A percentile compares a stretch with the other conserved stretches of the same genome.
These are phyloP conservation scores for Tetramorium alpestre DNA, from an alignment of 1,140 invertebrate species.

Conservation along the genomic window DNA sequence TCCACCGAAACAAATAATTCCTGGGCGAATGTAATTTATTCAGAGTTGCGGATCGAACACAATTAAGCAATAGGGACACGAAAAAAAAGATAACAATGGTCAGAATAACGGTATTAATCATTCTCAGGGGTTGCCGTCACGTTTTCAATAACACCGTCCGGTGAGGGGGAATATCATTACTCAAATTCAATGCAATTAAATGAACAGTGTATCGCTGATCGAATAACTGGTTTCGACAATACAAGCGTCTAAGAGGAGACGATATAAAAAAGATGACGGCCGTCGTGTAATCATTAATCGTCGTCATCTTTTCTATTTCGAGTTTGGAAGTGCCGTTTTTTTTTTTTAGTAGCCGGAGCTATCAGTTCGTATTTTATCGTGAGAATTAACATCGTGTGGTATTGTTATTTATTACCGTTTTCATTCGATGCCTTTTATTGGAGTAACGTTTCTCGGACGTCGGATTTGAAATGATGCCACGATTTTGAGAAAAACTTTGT, in stretches of 20 bases:
- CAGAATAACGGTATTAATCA: conserved; percentile 35
- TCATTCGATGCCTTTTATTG: neutral
- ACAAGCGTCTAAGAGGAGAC: neutral
- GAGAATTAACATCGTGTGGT: conserved; percentile 6
- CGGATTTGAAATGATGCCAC: neutral
- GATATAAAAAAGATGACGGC: neutral
- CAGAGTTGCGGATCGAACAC: conserved; percentile 26
- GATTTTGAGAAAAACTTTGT: neutral
- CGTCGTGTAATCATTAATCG: conserved; percentile 32
- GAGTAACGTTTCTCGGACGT: conserved; percentile 8
- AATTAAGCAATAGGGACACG: conserved; percentile 28
- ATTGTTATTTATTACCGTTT: conserved; percentile 66
- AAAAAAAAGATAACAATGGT: conserved; percentile 30
- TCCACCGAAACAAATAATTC: conserved; percentile 46
- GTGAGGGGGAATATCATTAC: conserved; percentile 18
- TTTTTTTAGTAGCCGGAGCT: neutral
- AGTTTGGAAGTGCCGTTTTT: neutral
- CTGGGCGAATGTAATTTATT: conserved; percentile 52
- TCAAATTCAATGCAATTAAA: conserved; percentile 49
- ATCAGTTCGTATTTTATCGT: conserved; percentile 12
- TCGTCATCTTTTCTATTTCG: conserved; percentile 19
- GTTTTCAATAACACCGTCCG: conserved; percentile 38
- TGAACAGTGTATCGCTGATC: conserved; percentile 24
- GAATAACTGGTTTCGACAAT: conserved; percentile 33
- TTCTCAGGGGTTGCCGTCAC: neutral